These are phyloP conservation scores for Anhinga rufa DNA, from an alignment of 2,113 vertebrate species.

Conservation along the genomic window DNA sequence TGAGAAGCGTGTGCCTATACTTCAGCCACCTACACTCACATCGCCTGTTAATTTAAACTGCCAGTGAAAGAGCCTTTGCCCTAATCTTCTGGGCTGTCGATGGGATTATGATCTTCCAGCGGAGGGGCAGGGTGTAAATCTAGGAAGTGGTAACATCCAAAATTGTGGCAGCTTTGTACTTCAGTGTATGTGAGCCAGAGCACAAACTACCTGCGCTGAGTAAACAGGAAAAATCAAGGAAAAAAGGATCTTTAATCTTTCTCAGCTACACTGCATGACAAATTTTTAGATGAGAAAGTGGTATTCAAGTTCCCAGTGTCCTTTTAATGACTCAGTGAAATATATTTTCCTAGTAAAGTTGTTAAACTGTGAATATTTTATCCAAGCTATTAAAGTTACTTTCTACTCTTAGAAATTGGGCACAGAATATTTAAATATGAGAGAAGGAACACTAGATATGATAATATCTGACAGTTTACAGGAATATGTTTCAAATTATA, in stretches of 20 bases:
- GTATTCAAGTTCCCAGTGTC: neutral
- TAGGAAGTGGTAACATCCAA: neutral
- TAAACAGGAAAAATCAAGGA: neutral
- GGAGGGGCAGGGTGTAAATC: neutral
- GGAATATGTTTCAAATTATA: constrained; percentile 54
- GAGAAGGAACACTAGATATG: neutral
- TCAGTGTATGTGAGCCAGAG: neutral
- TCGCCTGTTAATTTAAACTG: neutral
- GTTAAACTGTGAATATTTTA: constrained; percentile 20
- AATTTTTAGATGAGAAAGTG: neutral
- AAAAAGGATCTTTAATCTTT: neutral
- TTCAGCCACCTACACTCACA: neutral
- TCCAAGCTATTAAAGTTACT: neutral
- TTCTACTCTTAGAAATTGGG: neutral
- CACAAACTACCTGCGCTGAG: neutral
- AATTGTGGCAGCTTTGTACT: neutral
- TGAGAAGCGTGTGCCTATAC: neutral
- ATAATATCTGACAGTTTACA: constrained; percentile 3
- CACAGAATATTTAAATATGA: neutral
- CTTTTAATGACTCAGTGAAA: neutral
- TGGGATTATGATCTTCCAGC: neutral
- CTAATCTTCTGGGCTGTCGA: neutral
- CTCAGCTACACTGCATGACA: neutral
- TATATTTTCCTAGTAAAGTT: neutral
- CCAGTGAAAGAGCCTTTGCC: neutral